Evolutionary conservation across 2,888 invertebrate species (phyloP), one percentile per base, ranked within the genome.

Genomic region (Sarcophaga carnaria): DNA sequence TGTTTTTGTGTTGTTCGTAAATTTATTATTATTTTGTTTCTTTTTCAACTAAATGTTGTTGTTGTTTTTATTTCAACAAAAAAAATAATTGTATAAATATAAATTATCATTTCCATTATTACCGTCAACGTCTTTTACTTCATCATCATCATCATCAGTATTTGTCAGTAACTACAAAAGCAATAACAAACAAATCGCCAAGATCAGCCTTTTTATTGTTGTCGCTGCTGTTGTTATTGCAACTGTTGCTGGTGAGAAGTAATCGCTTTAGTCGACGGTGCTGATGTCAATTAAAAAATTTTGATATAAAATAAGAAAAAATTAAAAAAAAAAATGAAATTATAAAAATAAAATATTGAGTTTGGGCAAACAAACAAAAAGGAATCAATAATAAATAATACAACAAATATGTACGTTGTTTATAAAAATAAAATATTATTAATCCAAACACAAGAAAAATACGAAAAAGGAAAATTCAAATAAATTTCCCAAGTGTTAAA

Each of bases 241-340:
- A 54, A 27, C 72, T 70, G 10, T 69, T 62, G 5, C 76, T 54
- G 77, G 59, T 67, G 66, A 66, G 67, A 74, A 69, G 60, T 76
- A 81, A 63, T 75, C 63, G 37, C 37, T 37, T 37, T 37, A 37
- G 37, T 37, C 2, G 37, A 37, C 37, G 83, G 71, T 70, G 74
- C 83, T 87, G 81, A 81, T 87, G 83, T 84, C 76, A 84, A 74
- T 22, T 72, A 45, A 66, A 70, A 83, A 66, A 74, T 70, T 27
- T 27, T 3, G 54, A 54, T 75, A 14, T 6, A 45, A 82, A 70
- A 74, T 11, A 45, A 69, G 62, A 63, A 69, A 63, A 59, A 76
- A 70, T 47, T 66, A 45, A 25, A 25, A 25, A 22, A 22, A 22
- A 22, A 22, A 22, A 22, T 22, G 47, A 27, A 27, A 27, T 27